Evolutionary conservation across 2,113 vertebrate genomes (phyloP), one percentile per base, ranked within the genome.

Genomic region (Castor canadensis): DNA sequence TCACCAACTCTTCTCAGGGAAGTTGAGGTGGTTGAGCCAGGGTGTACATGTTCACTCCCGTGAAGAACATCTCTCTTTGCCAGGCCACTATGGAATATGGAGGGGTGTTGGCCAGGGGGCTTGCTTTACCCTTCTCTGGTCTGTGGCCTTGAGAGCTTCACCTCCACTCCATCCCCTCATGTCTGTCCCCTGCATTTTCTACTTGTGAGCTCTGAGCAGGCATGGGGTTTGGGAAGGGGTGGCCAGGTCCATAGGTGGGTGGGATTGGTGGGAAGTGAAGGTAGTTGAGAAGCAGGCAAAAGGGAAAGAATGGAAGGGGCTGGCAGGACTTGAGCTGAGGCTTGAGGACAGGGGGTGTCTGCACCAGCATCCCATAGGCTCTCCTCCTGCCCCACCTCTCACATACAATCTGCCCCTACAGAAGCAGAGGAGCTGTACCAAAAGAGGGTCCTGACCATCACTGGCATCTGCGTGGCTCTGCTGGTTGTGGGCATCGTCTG

Each of bases 371-470:
- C 73, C 69, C 38, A 47, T 2, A 16, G 83, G 49, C 54, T 64
- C 77, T 72, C 60, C 71, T 67, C 85, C 62, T 52, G 32, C 67
- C 56, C 3, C 32, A 12, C 32, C 45, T 62, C 89, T 95, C 90
- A 96, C 16, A 7, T 24, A 45, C 0, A 43, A 58, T 97, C 96
- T 97, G 87, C 96, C 95, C 97, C 96, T 98, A 98, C 99, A 99
- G 99, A 99, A 98, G 99, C 99, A 0, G 99, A 99, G 97, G 99
- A 99, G 98, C 99, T 99, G 95, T 99, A 99, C 98, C 99, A 99
- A 99, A 99, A 99, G 98, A 99, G 99, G 98, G 99, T 99, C 98
- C 98, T 99, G 98, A 99, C 99, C 98, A 99, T 99, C 98, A 99
- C 99, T 0, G 99, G 99, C 97, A 99, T 99, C 98, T 99, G 99